phyloP scores from a whole-genome alignment of 2,888 invertebrate genomes.

The Eupithecia centaureata region DNA sequence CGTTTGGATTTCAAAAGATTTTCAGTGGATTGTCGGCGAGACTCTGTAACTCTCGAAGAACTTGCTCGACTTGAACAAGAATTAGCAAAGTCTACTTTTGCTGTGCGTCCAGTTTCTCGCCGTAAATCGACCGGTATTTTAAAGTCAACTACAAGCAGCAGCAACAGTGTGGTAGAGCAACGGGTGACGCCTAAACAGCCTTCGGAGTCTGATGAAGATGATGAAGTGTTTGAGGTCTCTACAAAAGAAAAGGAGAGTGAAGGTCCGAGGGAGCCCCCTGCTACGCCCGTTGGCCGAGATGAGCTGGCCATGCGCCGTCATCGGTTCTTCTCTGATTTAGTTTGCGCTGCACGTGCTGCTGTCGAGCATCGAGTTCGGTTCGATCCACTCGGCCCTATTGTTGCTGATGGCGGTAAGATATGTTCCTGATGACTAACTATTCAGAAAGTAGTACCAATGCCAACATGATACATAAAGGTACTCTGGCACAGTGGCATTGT shows the following conservation, averaged over 20 bases:
- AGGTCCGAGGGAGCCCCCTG: slow-evolving; percentile 87
- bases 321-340: slow-evolving; percentile 90
- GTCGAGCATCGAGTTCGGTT: slow-evolving; percentile 90
- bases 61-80: slow-evolving; percentile 70
- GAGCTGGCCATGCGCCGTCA: slow-evolving; percentile 90
- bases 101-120: slow-evolving; percentile 64
- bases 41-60: slow-evolving; percentile 72
- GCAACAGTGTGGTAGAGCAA: slow-evolving; percentile 62
- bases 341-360: slow-evolving; percentile 88
- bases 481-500: not conserved
- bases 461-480: not conserved
- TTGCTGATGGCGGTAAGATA: slow-evolving; percentile 84
- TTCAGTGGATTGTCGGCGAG: slow-evolving; percentile 74
- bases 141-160: slow-evolving; percentile 73
- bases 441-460: not conserved
- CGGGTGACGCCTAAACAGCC: slow-evolving; percentile 53
- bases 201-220: slow-evolving; percentile 76
- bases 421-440: not conserved
- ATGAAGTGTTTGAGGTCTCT: slow-evolving; percentile 86
- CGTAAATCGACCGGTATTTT: slow-evolving; percentile 79
- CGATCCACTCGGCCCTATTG: slow-evolving; percentile 88
- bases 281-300: slow-evolving; percentile 90
- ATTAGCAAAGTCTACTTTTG: slow-evolving; percentile 73
- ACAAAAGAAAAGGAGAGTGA: slow-evolving; percentile 68
- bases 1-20: slow-evolving; percentile 75